Conservation (phyloP, 2,888 invertebrate species). For the Pachycephus smyrnensis region DNA sequence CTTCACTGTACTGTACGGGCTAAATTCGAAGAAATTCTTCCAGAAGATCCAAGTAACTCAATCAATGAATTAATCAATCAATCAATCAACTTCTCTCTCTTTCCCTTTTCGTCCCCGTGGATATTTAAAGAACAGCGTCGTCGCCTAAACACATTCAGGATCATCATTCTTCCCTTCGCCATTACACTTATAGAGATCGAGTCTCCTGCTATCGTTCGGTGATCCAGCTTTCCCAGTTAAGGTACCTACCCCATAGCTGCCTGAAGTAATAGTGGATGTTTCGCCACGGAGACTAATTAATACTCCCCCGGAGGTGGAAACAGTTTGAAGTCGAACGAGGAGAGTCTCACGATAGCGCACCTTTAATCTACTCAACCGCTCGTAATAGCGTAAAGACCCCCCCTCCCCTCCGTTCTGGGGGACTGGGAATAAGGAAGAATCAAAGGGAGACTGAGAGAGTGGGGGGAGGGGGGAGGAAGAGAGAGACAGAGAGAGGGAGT, state of each 20-base stretch:
- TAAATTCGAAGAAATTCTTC: no score
- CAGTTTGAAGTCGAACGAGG: not conserved
- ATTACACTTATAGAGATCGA: no score
- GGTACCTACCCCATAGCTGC: not conserved
- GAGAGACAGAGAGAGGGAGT: not conserved
- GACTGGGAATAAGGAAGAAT: no score
- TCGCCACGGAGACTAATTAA: conserved; percentile 32
- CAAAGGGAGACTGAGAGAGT: not conserved
- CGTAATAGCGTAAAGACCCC: not conserved
- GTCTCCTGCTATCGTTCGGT: not conserved
- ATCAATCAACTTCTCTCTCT: no score
- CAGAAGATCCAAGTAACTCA: no score
- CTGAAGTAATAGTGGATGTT: not conserved
- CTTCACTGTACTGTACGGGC: no score
- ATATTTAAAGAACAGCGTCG: no score
- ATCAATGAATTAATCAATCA: no score
- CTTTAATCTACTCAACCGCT: not conserved
- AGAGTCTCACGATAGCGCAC: not conserved
- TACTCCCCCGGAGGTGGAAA: conserved; percentile 15
- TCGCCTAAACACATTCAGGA: no score
- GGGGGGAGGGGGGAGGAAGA: not conserved
- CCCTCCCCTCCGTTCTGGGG: not conserved
- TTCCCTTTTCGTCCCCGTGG: no score
- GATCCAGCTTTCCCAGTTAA: not conserved
- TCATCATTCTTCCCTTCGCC: no score